Base-by-base conservation (phyloP, 2,113 vertebrate species). In the Phalacrocorax carbo region DNA sequence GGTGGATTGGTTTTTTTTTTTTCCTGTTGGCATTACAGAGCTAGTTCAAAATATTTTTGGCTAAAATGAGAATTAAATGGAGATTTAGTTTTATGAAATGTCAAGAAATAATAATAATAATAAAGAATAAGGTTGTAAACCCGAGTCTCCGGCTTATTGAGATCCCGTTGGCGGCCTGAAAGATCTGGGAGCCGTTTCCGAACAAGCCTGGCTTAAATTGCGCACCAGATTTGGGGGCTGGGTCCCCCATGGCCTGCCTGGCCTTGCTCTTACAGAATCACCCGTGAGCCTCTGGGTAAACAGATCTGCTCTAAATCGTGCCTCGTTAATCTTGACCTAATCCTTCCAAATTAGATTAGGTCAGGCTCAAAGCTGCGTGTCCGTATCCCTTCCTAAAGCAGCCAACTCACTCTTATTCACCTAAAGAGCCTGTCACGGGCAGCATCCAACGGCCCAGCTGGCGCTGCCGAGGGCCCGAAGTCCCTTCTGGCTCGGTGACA, bases 1-100 rank as follows among this genome's bases (percentile, higher is more conserved):
- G 76, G 82, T 36, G 90, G 69, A 42, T 86, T 75, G 46, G 40
- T 18, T 15, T 23, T 25, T 66, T n/a, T 46, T 64, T 64, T 64
- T 65, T 32, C 49, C 66, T 55, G 86, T 92, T 90, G 90, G 88
- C n/a, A 48, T 96, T 72, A 70, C 93, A 97, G 95, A 96, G 95
- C 88, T 90, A 71, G 32, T 92, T 94, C 64, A 30, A 85, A 96
- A 89, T 97, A 97, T 96, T 96, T 97, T 97, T 97, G 86, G 95
- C 92, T 96, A 94, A 91, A 93, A 86, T 9, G 34, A 86, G 75
- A 94, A 87, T 88, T 90, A 93, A 97, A 93, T 14, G 94, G 88
- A 96, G 80, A 96, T 97, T 94, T 97, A 96, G 95, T 97, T 97
- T 97, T 96, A 94, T 95, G 95, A 95, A 15, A 83, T 5, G 85